phyloP scores from a whole-genome alignment of 1,140 invertebrate genomes.

The Capitella teleta region DNA sequence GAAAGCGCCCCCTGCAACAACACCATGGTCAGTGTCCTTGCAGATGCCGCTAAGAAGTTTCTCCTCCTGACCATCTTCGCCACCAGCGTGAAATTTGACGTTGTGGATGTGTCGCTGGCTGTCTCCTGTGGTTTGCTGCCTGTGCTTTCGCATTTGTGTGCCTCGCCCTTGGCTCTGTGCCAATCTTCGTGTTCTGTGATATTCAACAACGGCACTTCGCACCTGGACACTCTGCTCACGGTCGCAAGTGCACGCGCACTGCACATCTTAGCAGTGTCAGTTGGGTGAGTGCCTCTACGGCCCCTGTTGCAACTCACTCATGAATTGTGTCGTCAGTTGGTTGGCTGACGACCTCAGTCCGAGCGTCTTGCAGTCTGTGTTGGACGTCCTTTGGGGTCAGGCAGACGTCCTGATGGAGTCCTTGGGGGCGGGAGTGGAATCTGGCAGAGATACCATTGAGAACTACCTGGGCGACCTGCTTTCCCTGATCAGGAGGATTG shows the following conservation, averaged over 20 bases:
- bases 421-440: too few relatives aligned
- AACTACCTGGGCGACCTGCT: conserved; percentile 47
- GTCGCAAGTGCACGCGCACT: conserved; percentile 44
- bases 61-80: conserved; percentile 48
- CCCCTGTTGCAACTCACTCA: background rate
- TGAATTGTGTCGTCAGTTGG: conserved; percentile 15
- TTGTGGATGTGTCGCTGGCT: conserved; percentile 49
- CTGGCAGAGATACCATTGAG: too few relatives aligned
- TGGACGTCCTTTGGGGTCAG: conserved; percentile 43
- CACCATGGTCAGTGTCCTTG: background rate
- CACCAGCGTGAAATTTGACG: conserved; percentile 48
- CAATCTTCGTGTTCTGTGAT: conserved; percentile 13
- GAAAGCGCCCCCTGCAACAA: background rate
- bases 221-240: conserved; percentile 25
- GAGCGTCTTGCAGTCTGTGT: conserved; percentile 39
- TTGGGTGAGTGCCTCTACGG: conserved; percentile 29
- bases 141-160: conserved; percentile 41
- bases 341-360: conserved; percentile 45
- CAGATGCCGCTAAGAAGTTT: conserved; percentile 38
- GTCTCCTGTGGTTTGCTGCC: conserved; percentile 49
- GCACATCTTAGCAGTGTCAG: conserved; percentile 49
- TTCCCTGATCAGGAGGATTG: conserved; percentile 48
- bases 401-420: conserved; percentile 26
- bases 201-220: conserved; percentile 19
- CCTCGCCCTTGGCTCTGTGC: conserved; percentile 18